Evolutionary conservation across 2,888 invertebrate genomes (phyloP).

Genomic region (Epinotia brunnichana): DNA sequence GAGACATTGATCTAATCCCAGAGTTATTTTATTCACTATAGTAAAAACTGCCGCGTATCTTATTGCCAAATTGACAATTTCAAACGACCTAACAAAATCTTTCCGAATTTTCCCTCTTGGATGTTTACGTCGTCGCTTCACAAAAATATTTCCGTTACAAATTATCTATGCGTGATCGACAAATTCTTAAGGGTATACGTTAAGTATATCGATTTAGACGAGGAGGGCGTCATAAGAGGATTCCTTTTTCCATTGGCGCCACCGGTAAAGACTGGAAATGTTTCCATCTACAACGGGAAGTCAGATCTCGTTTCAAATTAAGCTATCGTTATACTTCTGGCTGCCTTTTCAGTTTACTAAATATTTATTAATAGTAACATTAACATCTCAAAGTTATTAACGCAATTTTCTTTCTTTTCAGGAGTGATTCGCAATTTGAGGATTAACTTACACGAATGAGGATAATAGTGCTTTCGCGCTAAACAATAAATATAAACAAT

Average conservation of each 20-base stretch:
- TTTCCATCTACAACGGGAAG: constrained; percentile 54
- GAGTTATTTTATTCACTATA: neutral
- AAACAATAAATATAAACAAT: constrained; percentile 61
- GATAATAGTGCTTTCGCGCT: constrained; percentile 70
- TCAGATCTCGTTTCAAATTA: constrained; percentile 42
- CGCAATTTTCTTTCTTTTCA: constrained; percentile 65
- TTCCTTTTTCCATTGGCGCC: constrained; percentile 61
- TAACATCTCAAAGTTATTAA: constrained; percentile 36
- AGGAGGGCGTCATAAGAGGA: constrained; percentile 57
- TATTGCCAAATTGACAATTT: constrained; percentile 14
- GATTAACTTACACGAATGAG: constrained; percentile 68
- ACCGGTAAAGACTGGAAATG: constrained; percentile 54
- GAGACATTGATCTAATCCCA: neutral
- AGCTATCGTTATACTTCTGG: constrained; percentile 52
- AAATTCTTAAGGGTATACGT: constrained; percentile 48
- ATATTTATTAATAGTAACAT: constrained; percentile 34
- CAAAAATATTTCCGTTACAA: constrained; percentile 14
- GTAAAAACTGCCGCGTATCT: neutral
- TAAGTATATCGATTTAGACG: constrained; percentile 56
- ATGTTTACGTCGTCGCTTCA: constrained; percentile 18
- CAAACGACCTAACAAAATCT: constrained; percentile 4
- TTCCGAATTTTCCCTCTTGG: neutral
- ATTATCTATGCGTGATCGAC: constrained; percentile 49
- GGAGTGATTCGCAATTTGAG: constrained; percentile 75
- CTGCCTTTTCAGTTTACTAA: constrained; percentile 54